Evolutionary conservation across 2,888 invertebrate species (phyloP).

Genomic region (Conomelus anceps): DNA sequence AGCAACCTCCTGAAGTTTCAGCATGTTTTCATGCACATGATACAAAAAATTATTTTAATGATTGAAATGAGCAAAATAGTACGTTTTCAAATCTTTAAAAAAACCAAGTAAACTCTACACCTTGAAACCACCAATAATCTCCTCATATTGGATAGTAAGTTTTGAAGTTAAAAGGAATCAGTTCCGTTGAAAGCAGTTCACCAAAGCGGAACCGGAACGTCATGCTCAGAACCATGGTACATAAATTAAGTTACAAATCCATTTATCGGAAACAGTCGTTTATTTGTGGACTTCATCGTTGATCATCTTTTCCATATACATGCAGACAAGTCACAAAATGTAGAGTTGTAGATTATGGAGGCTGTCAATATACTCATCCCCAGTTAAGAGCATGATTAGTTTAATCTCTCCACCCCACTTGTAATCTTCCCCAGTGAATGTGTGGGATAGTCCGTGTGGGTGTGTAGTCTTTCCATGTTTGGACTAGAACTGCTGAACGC

Average conservation of each 20-base stretch:
- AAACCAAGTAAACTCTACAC: no score
- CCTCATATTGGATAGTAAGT: no score
- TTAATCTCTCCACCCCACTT: background rate
- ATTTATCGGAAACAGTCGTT: background rate
- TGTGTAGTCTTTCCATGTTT: background rate
- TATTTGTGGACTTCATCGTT: background rate
- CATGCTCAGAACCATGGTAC: background rate
- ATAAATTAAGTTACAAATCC: background rate
- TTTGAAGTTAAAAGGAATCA: no score
- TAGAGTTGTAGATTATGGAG: background rate
- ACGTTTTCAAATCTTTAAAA: no score
- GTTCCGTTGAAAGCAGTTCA: no score
- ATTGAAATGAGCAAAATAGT: no score
- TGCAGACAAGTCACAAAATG: background rate
- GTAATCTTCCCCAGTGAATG: background rate
- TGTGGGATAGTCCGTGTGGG: background rate
- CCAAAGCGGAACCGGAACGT: background rate
- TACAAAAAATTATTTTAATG: no score
- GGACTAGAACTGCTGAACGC: background rate
- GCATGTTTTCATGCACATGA: no score
- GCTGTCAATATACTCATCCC: background rate
- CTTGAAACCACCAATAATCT: no score
- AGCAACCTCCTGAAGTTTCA: no score
- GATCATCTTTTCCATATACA: background rate
- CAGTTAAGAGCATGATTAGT: background rate